A percentile compares a stretch with the other conserved stretches of the same genome.
Conservation (phyloP, 2,113 vertebrate genomes). For the Sigmodon hispidus region DNA sequence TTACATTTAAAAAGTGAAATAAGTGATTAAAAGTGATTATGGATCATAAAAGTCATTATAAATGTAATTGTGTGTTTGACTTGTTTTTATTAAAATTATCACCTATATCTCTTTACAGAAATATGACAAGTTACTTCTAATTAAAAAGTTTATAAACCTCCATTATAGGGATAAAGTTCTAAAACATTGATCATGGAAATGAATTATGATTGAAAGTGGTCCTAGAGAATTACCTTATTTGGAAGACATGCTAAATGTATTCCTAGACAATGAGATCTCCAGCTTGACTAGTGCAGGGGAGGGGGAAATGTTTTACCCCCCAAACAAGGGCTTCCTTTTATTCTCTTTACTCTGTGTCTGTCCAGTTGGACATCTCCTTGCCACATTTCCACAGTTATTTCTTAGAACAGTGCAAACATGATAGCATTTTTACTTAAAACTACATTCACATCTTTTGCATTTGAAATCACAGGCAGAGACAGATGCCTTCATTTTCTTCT, state of each 20-base stretch:
- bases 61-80: neutral
- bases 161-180: neutral
- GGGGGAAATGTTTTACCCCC: neutral
- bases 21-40: neutral
- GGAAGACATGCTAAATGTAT: neutral
- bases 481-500: neutral
- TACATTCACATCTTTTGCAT: neutral
- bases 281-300: neutral
- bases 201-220: neutral
- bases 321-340: neutral
- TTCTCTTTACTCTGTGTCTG: neutral
- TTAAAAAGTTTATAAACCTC: neutral
- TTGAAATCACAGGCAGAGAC: neutral
- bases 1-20: neutral
- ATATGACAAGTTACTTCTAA: neutral
- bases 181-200: neutral
- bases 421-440: neutral
- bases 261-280: neutral
- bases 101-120: neutral
- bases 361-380: fast-evolving
- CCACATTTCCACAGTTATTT: neutral
- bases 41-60: too few relatives aligned
- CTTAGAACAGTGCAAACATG: neutral
- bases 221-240: neutral
- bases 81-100: neutral